A percentile compares a stretch with the other conserved stretches of the same genome.
Conservation (phyloP, 2,888 invertebrate genomes). For the Andrena bicolor region DNA sequence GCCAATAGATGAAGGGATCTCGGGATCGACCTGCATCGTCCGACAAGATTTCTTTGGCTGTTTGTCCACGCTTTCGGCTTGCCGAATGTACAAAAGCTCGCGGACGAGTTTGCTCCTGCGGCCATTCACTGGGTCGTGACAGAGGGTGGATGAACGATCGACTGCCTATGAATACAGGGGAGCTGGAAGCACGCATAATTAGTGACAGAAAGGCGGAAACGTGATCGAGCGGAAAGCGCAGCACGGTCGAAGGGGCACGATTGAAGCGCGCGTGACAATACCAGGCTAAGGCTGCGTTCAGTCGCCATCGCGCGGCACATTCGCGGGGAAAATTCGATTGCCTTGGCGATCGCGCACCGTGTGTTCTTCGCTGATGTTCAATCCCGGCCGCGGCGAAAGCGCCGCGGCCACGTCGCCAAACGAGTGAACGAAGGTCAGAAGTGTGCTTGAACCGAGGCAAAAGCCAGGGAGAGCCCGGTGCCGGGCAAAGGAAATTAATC, state of each 20-base stretch:
- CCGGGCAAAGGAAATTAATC: conserved; percentile 72
- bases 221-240: conserved; percentile 33
- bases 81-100: conserved; percentile 5
- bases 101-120: conserved; percentile 9
- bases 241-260: conserved; percentile 45
- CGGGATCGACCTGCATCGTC: conserved; percentile 4
- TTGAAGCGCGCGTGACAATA: conserved; percentile 46
- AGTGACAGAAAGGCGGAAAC: conserved; percentile 65
- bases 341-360: background rate
- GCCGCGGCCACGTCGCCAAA: conserved; percentile 5
- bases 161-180: conserved; percentile 50
- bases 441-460: conserved; percentile 52
- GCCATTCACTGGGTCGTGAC: conserved; percentile 22
- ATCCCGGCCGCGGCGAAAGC: background rate
- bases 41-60: conserved; percentile 1
- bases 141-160: conserved; percentile 22
- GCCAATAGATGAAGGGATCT: conserved; percentile 6
- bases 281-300: conserved; percentile 9
- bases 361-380: conserved; percentile 41
- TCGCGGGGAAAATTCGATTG: conserved; percentile 57
- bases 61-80: background rate
- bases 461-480: conserved; percentile 25
- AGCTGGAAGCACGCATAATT: conserved; percentile 62
- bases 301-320: conserved; percentile 33
- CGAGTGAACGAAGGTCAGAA: conserved; percentile 65